These are phyloP conservation scores for Peromyscus eremicus DNA, from an alignment of 2,797 vertebrate species.

Conservation along the genomic window DNA sequence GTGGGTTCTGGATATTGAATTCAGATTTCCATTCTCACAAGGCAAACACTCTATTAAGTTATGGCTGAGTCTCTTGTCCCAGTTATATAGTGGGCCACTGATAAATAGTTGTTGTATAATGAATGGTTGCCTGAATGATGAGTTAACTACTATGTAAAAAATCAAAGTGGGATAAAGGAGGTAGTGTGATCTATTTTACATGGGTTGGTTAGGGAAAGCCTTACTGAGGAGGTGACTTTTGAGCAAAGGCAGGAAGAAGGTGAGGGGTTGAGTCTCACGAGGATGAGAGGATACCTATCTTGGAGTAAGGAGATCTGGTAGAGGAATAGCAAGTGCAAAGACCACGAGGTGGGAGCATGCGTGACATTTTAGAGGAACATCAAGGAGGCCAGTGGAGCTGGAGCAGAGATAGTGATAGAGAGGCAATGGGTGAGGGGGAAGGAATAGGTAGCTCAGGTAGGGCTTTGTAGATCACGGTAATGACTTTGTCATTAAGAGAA, in stretches of 20 bases:
- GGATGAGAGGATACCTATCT: background rate
- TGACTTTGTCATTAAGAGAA: background rate
- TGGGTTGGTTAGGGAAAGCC: background rate
- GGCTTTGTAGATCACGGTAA: background rate
- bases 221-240: constrained; percentile 11
- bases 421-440: too few relatives aligned
- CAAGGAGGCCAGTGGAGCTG: background rate
- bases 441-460: background rate
- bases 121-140: background rate
- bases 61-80: background rate
- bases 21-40: too few relatives aligned
- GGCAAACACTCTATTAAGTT: background rate
- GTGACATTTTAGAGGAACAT: background rate
- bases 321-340: constrained; percentile 19
- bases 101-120: background rate
- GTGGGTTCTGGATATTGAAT: too few relatives aligned
- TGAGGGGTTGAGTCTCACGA: background rate
- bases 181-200: background rate
- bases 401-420: background rate
- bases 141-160: background rate
- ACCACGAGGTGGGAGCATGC: background rate
- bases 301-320: background rate
- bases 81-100: background rate
- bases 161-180: background rate
- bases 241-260: background rate